Conservation (phyloP, 2,113 vertebrate genomes). For the Corythoichthys haematopterus region DNA sequence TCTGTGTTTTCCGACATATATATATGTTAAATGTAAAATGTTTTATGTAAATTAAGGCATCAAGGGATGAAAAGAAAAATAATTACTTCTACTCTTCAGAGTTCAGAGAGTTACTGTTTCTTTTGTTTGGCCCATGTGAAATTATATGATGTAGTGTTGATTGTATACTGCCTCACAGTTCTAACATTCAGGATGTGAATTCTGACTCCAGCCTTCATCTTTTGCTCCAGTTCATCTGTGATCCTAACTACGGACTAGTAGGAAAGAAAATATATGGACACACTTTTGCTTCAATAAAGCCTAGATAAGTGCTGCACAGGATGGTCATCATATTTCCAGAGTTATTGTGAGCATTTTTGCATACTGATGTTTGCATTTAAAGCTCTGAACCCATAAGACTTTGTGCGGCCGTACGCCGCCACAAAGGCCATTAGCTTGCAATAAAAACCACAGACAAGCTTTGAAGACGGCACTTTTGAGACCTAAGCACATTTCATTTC, state of each 20-base stretch:
- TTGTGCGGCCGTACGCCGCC: not conserved
- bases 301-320: not conserved
- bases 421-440: constrained; percentile 1
- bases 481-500: not conserved
- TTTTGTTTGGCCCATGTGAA: too few relatives aligned
- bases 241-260: too few relatives aligned
- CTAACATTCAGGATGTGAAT: not conserved
- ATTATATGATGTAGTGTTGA: too few relatives aligned
- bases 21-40: too few relatives aligned
- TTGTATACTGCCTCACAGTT: too few relatives aligned
- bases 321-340: not conserved
- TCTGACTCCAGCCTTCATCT: not conserved
- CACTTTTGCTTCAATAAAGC: not conserved
- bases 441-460: constrained; percentile 3
- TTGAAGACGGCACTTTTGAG: not conserved
- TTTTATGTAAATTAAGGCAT: too few relatives aligned
- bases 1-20: too few relatives aligned
- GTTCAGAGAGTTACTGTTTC: too few relatives aligned
- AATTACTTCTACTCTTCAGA: too few relatives aligned
- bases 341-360: not conserved
- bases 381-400: not conserved
- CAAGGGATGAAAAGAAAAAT: too few relatives aligned
- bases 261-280: too few relatives aligned
- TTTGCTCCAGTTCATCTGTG: not conserved
- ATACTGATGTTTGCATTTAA: constrained; percentile 3